Evolutionary conservation across 2,888 invertebrate genomes (phyloP), one percentile per base, ranked within the genome.

Genomic region (Apamea monoglypha): DNA sequence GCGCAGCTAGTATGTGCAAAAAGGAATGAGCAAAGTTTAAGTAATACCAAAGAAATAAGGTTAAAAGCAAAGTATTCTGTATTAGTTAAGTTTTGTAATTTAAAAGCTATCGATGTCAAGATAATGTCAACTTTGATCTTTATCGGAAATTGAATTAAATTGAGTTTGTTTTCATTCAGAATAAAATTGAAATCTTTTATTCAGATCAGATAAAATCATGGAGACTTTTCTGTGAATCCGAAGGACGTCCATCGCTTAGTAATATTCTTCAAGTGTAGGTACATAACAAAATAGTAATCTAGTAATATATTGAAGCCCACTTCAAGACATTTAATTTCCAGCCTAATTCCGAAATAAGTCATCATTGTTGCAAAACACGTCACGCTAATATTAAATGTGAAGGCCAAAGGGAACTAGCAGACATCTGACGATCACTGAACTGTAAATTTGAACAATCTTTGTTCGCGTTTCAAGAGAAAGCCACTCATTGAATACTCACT

Each of bases 1-100:
- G n/a, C n/a, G n/a, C n/a, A n/a, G n/a, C n/a, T n/a, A n/a, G n/a
- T 78, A 85, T 81, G 74, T 77, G 83, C 86, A 73, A 78, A 82
- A 81, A 72, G 59, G 53, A 76, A 82, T 74, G 50, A 66, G 56
- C 44, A 61, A 76, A 76, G n/a, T 80, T 80, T 66, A 68, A 71
- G 61, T 69, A 61, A 53, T 70, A n/a, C 36, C 59, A 47, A 74
- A 80, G 71, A 44, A 78, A 78, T 53, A 69, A 47, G 61, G 6
- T 64, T 47, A 7, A n/a, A 79, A 59, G 29, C 50, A 68, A 74
- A 72, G 69, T 59, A 25, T 78, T 78, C 53, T 44, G 25, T 83
- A 76, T 74, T 68, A 76, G 75, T 70, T 69, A 68, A 76, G 75
- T 82, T 81, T 66, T 77, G 63, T 75, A 82, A 84, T 80, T 76